Evolutionary conservation across 2,797 vertebrate genomes (phyloP).

Genomic region (Microchirus variegatus): DNA sequence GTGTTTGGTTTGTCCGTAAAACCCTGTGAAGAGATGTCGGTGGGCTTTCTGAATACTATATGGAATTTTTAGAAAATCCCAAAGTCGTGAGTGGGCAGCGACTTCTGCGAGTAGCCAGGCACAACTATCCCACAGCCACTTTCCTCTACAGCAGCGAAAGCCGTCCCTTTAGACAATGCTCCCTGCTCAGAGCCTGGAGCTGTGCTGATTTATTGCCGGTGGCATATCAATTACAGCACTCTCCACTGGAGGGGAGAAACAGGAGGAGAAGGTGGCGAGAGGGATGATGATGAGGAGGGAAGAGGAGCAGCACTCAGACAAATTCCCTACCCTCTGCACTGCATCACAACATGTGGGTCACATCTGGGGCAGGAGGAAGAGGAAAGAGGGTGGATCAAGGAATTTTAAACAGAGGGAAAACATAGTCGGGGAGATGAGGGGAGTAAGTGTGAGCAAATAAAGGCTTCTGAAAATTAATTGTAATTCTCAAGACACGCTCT

Average conservation of each 20-base stretch:
- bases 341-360: conserved; percentile 57
- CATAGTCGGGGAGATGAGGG: not conserved
- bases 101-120: conserved; percentile 40
- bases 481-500: conserved; percentile 31
- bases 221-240: conserved; percentile 86
- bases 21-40: not conserved
- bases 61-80: conserved; percentile 12
- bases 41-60: not conserved
- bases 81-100: conserved; percentile 22
- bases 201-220: conserved; percentile 83
- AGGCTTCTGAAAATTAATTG: conserved; percentile 14
- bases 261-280: conserved; percentile 48
- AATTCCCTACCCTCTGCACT: conserved; percentile 40
- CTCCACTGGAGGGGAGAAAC: conserved; percentile 56
- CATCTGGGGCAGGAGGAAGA: conserved; percentile 26
- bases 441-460: conserved; percentile 4
- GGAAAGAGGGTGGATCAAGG: conserved; percentile 4
- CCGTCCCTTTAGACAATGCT: conserved; percentile 80
- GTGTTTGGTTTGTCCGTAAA: conserved; percentile 32
- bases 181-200: conserved; percentile 60
- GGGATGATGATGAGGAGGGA: conserved; percentile 45
- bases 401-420: conserved; percentile 5
- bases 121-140: conserved; percentile 50
- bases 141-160: conserved; percentile 76
- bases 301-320: conserved; percentile 24